Conservation (phyloP, 2,888 invertebrate species). For the Andrena haemorrhoa region DNA sequence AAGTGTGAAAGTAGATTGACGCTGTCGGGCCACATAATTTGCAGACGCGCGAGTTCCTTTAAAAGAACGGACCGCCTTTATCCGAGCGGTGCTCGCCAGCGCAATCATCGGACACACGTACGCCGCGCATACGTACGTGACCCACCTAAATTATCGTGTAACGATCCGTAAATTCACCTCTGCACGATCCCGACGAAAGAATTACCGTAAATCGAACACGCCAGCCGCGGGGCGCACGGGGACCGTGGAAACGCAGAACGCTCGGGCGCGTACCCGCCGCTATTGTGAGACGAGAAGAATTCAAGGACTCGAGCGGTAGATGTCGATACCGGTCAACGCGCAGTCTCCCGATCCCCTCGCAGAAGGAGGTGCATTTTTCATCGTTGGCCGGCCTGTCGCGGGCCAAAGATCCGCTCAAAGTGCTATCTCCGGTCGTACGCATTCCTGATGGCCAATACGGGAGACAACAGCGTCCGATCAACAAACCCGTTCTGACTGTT, state of each 20-base stretch:
- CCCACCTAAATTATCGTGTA: slow-evolving; percentile 54
- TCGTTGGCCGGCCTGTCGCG: slow-evolving; percentile 29
- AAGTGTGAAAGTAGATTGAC: slow-evolving; percentile 67
- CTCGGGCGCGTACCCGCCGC: not conserved
- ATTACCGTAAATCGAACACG: slow-evolving; percentile 22
- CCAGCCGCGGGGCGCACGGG: slow-evolving; percentile 23
- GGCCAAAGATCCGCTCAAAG: slow-evolving; percentile 52
- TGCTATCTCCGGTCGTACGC: slow-evolving; percentile 64
- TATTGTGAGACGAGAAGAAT: not conserved
- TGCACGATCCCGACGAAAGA: slow-evolving; percentile 25
- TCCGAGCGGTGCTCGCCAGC: slow-evolving; percentile 7
- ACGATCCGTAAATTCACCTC: slow-evolving; percentile 46
- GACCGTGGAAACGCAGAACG: not conserved
- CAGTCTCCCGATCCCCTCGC: not conserved
- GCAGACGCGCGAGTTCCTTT: slow-evolving; percentile 41
- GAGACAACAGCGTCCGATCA: slow-evolving; percentile 56
- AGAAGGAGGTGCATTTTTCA: slow-evolving; percentile 40
- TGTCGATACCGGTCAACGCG: not conserved
- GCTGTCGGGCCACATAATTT: slow-evolving; percentile 60
- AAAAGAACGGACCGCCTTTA: slow-evolving; percentile 43
- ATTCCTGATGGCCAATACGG: slow-evolving; percentile 63
- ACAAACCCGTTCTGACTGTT: slow-evolving; percentile 69
- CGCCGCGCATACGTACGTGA: slow-evolving; percentile 26
- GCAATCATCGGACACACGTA: slow-evolving; percentile 35
- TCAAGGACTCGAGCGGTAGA: not conserved